Evolutionary conservation across 1,140 invertebrate genomes (phyloP).

Genomic region (Drosophila mauritiana): DNA sequence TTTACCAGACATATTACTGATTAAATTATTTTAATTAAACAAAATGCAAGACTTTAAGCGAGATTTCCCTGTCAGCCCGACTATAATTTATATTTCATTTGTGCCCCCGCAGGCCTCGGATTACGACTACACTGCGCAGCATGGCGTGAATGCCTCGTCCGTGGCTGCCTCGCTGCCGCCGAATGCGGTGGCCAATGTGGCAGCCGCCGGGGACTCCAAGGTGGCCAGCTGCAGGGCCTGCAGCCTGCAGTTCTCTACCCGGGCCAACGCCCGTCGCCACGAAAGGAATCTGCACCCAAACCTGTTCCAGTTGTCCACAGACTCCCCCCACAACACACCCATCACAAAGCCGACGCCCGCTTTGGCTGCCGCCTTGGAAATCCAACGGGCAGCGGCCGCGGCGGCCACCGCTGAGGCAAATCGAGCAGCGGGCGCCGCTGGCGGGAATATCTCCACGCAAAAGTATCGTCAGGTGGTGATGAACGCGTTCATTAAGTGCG

Average conservation of each 20-base stretch:
- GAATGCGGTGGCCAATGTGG: conserved; percentile 69
- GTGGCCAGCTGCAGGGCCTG: conserved; percentile 80
- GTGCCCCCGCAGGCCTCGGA: conserved; percentile 54
- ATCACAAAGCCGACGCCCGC: conserved; percentile 78
- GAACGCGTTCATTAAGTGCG: conserved; percentile 79
- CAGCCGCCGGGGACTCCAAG: conserved; percentile 70
- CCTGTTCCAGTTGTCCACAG: conserved; percentile 77
- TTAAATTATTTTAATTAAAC: too few species aligned
- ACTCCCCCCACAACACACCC: conserved; percentile 72
- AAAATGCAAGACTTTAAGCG: too few species aligned
- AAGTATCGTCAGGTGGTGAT: conserved; percentile 79
- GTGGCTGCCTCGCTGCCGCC: conserved; percentile 55
- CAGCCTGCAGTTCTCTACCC: conserved; percentile 82
- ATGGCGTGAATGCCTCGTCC: conserved; percentile 62
- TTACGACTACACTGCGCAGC: conserved; percentile 71
- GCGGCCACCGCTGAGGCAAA: conserved; percentile 64
- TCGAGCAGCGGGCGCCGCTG: conserved; percentile 58
- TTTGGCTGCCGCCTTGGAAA: conserved; percentile 70
- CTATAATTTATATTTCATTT: conserved; percentile 3
- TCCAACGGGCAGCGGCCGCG: conserved; percentile 70
- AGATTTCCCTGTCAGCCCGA: not conserved
- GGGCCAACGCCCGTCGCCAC: conserved; percentile 83
- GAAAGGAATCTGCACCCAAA: conserved; percentile 83
- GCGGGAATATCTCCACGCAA: conserved; percentile 70
- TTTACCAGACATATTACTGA: not conserved